Evolutionary conservation across 2,797 vertebrate genomes (phyloP).

Genomic region (Anabas testudineus): DNA sequence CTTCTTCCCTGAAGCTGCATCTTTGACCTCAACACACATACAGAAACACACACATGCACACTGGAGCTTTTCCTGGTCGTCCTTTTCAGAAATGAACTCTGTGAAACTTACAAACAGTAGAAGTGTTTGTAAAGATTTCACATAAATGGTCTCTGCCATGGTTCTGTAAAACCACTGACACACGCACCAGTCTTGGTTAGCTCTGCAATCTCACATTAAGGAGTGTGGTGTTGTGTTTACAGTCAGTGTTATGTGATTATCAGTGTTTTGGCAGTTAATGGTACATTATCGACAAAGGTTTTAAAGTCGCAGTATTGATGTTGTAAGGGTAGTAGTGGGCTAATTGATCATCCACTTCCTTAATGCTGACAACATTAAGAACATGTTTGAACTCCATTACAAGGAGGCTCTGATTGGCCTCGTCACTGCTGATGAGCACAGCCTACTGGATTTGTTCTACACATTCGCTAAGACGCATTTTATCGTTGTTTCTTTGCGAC

Average conservation of each 20-base stretch:
- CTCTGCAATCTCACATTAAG: neutral
- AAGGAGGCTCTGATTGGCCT: neutral
- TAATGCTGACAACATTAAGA: conserved; percentile 78
- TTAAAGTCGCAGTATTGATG: conserved; percentile 68
- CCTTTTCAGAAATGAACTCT: conserved; percentile 15
- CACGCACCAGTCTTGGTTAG: neutral
- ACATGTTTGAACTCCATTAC: conserved; percentile 65
- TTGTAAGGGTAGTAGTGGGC: conserved; percentile 69
- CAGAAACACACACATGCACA: conserved; percentile 13
- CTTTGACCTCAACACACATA: conserved; percentile 60
- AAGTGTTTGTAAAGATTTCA: neutral
- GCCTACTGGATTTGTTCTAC: too few species aligned
- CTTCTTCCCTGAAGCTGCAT: conserved; percentile 64
- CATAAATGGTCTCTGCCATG: neutral
- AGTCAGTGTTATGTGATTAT: conserved; percentile 26
- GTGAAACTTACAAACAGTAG: neutral
- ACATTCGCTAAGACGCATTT: too few species aligned
- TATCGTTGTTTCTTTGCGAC: too few species aligned
- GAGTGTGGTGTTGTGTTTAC: conserved; percentile 5
- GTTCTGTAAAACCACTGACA: neutral
- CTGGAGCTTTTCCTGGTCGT: conserved; percentile 4
- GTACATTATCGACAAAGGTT: conserved; percentile 59
- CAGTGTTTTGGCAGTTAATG: conserved; percentile 56
- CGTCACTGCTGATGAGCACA: neutral
- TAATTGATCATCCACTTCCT: conserved; percentile 74